Base-by-base conservation (phyloP, 2,797 vertebrate genomes). In the Semaprochilodus insignis region DNA sequence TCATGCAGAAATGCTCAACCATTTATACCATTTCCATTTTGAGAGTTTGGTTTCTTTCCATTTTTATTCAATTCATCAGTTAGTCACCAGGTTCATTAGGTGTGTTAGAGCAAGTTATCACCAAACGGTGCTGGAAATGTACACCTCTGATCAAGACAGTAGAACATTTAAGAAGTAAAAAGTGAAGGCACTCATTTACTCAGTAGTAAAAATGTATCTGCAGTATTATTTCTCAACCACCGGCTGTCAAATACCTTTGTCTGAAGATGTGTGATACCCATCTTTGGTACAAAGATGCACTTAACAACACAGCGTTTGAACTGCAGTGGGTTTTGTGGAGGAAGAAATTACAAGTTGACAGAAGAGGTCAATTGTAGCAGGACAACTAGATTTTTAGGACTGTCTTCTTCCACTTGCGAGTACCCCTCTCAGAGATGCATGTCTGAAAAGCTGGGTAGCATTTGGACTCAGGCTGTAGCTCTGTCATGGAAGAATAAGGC, bases 401-500 rank as follows among this genome's bases (percentile, higher is more conserved):
- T 7, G 2, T 69, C 36, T 27, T 44, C 36, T 13, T 44, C n/a
- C 21, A n/a, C 21, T 44, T 3, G 11, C 2, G 67, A 5, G 7
- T 13, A n/a, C 34, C 34, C 21, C 6, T 16, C 69, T 17, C 2
- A 7, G 15, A 72, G 63, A 7, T 17, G 36, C 16, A 62, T 1
- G 15, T 13, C 69, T 14, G 7, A 71, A 71, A 25, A 15, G 69
- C 44, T 67, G 13, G 36, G 31, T n/a, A 51, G 66, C 10, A 10
- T 69, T n/a, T 69, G 15, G 66, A 69, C 36, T 25, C 19, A n/a
- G 16, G 2, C 19, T 65, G 8, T 10, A 40, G 34, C 21, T 40
- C 11, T 40, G 27, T 74, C 71, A 74, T 60, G 54, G 73, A 55
- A 74, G 73, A 74, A 74, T 40, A 74, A 54, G 55, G 73, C 21